Conservation (phyloP, 2,888 invertebrate genomes). For the Orthonevra nobilis region DNA sequence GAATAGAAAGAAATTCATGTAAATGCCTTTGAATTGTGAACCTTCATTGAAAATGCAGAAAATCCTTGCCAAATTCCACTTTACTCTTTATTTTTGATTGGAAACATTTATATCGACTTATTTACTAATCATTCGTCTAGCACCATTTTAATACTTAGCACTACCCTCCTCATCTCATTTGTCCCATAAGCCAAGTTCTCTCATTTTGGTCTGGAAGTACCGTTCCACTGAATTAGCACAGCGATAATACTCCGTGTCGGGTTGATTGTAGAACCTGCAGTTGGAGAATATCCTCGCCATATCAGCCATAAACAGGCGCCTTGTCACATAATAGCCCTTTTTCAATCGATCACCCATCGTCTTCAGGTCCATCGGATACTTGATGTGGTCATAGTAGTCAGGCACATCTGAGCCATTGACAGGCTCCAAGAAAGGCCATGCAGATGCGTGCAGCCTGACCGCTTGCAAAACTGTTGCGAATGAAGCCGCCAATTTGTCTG, state of each 20-base stretch:
- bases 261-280: constrained; percentile 94
- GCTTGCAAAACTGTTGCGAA: constrained; percentile 84
- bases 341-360: constrained; percentile 73
- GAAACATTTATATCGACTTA: constrained; percentile 37
- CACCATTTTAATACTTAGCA: constrained; percentile 14
- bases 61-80: too few species aligned
- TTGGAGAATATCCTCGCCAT: constrained; percentile 96
- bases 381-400: constrained; percentile 96
- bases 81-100: too few species aligned
- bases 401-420: constrained; percentile 93
- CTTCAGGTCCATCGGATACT: constrained; percentile 94
- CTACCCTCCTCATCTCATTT: constrained; percentile 81
- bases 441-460: constrained; percentile 87
- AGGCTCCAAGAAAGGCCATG: constrained; percentile 96
- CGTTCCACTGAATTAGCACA: constrained; percentile 93
- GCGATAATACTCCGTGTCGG: constrained; percentile 93
- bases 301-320: constrained; percentile 94
- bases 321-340: constrained; percentile 87
- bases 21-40: too few species aligned
- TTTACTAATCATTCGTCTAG: constrained; percentile 16
- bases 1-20: too few species aligned
- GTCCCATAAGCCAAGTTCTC: constrained; percentile 90
- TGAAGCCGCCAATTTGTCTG: constrained; percentile 83
- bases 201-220: constrained; percentile 94
- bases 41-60: too few species aligned